Percentiles rank a stretch among this genome's conserved stretches.
Evolutionary conservation across 2,888 invertebrate genomes (phyloP).

Genomic region (Unio delphinus): DNA sequence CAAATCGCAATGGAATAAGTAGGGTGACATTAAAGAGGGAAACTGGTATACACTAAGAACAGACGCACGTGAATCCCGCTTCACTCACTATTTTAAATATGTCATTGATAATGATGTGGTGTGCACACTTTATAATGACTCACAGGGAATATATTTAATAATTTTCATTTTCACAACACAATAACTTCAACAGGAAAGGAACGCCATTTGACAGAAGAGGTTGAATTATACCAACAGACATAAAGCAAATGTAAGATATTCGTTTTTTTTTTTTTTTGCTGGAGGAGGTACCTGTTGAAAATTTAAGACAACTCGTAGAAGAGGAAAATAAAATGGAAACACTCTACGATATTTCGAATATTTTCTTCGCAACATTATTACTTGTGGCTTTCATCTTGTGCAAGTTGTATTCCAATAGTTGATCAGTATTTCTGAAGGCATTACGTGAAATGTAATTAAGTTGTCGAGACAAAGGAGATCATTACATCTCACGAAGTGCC

Average conservation of each 20-base stretch:
- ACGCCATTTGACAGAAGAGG: conserved; percentile 33
- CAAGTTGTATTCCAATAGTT: too few species aligned
- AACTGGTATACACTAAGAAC: conserved; percentile 2
- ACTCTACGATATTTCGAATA: too few species aligned
- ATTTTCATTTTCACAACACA: conserved; percentile 28
- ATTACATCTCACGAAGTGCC: too few species aligned
- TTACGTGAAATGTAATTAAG: too few species aligned
- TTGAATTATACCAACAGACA: conserved; percentile 23
- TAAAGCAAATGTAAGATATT: conserved; percentile 27
- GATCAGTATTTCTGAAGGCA: too few species aligned
- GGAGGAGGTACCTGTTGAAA: conserved; percentile 10
- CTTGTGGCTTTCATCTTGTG: too few species aligned
- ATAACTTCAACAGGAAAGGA: conserved; percentile 13
- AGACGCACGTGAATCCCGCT: conserved; percentile 23
- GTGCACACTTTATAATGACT: conserved; percentile 10
- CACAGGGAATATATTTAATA: conserved; percentile 18
- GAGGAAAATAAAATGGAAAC: conserved; percentile 15
- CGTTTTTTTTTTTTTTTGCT: conserved; percentile 15
- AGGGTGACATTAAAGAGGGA: too few species aligned
- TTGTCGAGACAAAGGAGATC: too few species aligned
- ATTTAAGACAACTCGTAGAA: conserved; percentile 1
- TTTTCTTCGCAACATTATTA: too few species aligned
- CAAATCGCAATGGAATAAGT: too few species aligned
- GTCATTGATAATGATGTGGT: conserved; percentile 29
- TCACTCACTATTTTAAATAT: conserved; percentile 34